Evolutionary conservation across 2,113 vertebrate species (phyloP).

Genomic region (Plectropomus leopardus): DNA sequence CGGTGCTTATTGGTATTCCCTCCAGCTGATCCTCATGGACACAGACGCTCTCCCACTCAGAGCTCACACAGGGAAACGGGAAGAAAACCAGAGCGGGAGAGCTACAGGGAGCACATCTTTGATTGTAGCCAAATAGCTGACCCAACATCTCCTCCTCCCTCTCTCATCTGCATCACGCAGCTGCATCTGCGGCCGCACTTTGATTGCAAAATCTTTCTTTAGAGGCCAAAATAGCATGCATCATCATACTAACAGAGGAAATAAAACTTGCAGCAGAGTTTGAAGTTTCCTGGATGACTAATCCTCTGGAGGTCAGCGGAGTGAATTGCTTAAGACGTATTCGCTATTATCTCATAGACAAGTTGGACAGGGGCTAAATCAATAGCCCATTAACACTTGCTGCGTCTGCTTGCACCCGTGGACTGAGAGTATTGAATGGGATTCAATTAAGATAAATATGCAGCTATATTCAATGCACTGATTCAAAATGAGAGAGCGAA

Average conservation of each 20-base stretch:
- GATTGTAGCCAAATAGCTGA: constrained; percentile 55
- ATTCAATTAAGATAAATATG: constrained; percentile 75
- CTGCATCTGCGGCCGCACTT: constrained; percentile 50
- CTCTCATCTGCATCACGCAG: constrained; percentile 68
- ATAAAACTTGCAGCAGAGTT: constrained; percentile 14
- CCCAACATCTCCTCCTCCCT: constrained; percentile 26
- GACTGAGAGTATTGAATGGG: constrained; percentile 59
- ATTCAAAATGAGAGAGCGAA: constrained; percentile 38
- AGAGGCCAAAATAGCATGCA: constrained; percentile 14
- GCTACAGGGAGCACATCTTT: constrained; percentile 61
- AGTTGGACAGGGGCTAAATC: constrained; percentile 64
- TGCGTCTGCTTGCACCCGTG: constrained; percentile 39
- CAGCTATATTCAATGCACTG: constrained; percentile 46
- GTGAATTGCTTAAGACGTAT: constrained; percentile 53
- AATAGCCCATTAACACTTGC: constrained; percentile 77
- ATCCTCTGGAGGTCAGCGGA: constrained; percentile 28
- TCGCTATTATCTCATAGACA: constrained; percentile 61
- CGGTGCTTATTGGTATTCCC: constrained; percentile 81
- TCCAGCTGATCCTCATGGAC: constrained; percentile 76
- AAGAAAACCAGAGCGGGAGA: constrained; percentile 45
- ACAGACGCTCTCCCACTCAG: constrained; percentile 68
- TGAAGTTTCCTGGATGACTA: constrained; percentile 58
- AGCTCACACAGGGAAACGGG: constrained; percentile 61
- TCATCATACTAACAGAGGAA: constrained; percentile 27
- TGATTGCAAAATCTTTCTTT: constrained; percentile 45